Evolutionary conservation across 1,140 invertebrate genomes (phyloP).

Genomic region (Caenorhabditis tropicalis): DNA sequence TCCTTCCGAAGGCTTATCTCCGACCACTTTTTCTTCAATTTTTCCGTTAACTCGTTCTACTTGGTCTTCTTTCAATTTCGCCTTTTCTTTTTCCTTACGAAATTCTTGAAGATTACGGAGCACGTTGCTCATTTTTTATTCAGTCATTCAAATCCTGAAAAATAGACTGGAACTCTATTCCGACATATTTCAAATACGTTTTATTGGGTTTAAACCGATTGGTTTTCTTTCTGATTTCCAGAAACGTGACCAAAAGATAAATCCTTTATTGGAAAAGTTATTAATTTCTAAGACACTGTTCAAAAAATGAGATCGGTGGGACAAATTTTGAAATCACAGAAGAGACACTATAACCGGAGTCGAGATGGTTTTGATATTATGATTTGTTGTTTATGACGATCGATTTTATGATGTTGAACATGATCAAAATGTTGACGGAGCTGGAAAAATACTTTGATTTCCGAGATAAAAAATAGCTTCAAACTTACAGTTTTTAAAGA

Average conservation of each 20-base stretch:
- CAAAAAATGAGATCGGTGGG: too few relatives aligned
- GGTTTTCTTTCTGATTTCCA: too few relatives aligned
- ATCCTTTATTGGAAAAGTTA: too few relatives aligned
- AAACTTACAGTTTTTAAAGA: neutral
- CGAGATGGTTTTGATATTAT: neutral
- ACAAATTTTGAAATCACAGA: too few relatives aligned
- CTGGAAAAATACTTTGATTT: neutral
- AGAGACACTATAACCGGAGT: neutral
- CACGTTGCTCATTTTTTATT: neutral
- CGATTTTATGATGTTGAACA: neutral
- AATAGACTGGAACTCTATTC: too few relatives aligned
- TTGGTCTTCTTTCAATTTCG: neutral
- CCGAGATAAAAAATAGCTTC: neutral
- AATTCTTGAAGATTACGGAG: conserved; percentile 18
- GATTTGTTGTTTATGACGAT: neutral
- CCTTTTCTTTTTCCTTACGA: conserved; percentile 8
- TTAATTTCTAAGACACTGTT: too few relatives aligned
- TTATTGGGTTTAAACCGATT: too few relatives aligned
- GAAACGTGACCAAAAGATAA: too few relatives aligned
- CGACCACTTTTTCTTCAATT: neutral
- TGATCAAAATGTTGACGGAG: neutral
- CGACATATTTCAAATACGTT: too few relatives aligned
- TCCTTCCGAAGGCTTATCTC: neutral
- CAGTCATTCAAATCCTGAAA: too few relatives aligned
- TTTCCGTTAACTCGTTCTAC: neutral